A percentile compares a stretch with the other conserved stretches of the same genome.
Evolutionary conservation across 2,797 vertebrate genomes (phyloP).

Genomic region (Columba guinea): DNA sequence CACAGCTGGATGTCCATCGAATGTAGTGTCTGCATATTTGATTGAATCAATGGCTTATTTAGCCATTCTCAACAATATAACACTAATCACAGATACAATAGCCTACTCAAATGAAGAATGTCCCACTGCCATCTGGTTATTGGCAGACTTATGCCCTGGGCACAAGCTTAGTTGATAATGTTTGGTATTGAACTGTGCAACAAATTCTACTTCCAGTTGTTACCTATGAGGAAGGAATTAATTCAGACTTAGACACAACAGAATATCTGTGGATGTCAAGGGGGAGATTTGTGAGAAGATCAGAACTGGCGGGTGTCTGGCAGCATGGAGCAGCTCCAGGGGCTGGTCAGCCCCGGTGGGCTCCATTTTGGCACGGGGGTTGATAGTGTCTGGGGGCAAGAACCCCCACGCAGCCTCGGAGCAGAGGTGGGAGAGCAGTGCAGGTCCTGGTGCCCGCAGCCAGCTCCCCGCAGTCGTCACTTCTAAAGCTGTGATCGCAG

Average conservation of each 20-base stretch:
- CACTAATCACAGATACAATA: neutral
- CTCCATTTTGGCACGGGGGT: neutral
- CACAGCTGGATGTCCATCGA: neutral
- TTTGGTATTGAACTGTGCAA: neutral
- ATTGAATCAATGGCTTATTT: neutral
- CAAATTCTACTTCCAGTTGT: neutral
- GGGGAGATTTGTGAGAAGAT: neutral
- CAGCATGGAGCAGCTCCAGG: neutral
- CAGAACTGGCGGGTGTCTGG: neutral
- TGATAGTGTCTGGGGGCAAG: neutral
- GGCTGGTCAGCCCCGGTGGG: neutral
- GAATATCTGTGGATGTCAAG: neutral
- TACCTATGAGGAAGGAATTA: neutral
- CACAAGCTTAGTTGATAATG: neutral
- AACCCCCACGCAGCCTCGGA: neutral
- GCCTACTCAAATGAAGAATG: neutral
- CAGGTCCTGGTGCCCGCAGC: neutral
- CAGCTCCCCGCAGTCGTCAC: constrained; percentile 27
- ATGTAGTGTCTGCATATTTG: neutral
- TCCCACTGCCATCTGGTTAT: neutral
- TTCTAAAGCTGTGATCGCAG: constrained; percentile 40
- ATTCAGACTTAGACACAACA: neutral
- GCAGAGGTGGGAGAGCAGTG: neutral
- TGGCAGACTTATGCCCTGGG: neutral
- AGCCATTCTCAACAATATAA: neutral